Evolutionary conservation across 2,113 vertebrate genomes (phyloP).

Genomic region (Mormoops blainvillei): DNA sequence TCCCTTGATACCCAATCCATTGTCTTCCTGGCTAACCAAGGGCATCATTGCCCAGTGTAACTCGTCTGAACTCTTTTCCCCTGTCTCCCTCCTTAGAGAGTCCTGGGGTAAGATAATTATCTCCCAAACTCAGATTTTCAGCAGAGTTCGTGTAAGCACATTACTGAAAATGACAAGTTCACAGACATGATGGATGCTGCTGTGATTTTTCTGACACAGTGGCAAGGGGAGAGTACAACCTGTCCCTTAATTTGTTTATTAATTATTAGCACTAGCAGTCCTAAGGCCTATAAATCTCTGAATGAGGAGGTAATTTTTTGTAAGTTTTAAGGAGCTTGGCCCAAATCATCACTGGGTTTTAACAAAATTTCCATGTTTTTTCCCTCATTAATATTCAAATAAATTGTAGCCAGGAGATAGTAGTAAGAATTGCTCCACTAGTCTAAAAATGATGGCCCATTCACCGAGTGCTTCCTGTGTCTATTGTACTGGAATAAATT

Average conservation of each 20-base stretch:
- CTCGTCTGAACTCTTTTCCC: slow-evolving; percentile 50
- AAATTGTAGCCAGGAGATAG: background rate
- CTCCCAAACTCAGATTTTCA: slow-evolving; percentile 54
- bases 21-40: slow-evolving; percentile 29
- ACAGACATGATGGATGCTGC: slow-evolving; percentile 46
- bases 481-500: background rate
- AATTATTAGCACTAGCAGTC: background rate
- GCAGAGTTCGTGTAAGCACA: slow-evolving; percentile 49
- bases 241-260: slow-evolving; percentile 65
- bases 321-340: background rate
- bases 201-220: slow-evolving; percentile 61
- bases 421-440: background rate
- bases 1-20: slow-evolving; percentile 18
- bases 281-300: background rate
- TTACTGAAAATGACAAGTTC: slow-evolving; percentile 69
- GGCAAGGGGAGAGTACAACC: background rate
- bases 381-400: background rate
- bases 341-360: background rate
- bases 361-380: background rate
- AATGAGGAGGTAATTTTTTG: background rate
- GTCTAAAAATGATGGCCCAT: background rate
- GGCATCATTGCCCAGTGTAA: slow-evolving; percentile 11
- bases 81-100: slow-evolving; percentile 37
- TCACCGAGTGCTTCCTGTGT: background rate
- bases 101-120: slow-evolving; percentile 31